phyloP scores from a whole-genome alignment of 2,888 invertebrate genomes.

The Aleiodes alternator region DNA sequence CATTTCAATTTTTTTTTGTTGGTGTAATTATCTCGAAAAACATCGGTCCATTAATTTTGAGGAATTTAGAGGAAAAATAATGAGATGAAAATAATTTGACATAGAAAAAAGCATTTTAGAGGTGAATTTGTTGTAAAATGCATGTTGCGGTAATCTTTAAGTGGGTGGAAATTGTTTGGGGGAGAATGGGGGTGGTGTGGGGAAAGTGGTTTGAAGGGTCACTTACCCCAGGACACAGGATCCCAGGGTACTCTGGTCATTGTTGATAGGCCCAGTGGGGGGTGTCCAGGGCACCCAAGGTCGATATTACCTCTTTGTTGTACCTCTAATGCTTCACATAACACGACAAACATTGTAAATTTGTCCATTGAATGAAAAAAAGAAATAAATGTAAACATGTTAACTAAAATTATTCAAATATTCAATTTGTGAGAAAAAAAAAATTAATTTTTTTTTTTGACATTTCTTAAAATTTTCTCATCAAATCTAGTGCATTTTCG shows the following conservation, averaged over 20 bases:
- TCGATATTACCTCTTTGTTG: slow-evolving; percentile 1
- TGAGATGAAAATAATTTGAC: too few species aligned
- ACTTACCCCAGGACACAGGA: slow-evolving; percentile 25
- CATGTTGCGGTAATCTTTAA: neutral
- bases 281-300: slow-evolving; percentile 1
- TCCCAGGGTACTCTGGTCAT: slow-evolving; percentile 26
- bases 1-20: too few species aligned
- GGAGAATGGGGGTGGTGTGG: neutral
- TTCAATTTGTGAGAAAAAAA: neutral
- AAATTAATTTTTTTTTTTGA: slow-evolving; percentile 25
- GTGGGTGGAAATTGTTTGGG: slow-evolving; percentile 8
- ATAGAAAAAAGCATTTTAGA: too few species aligned
- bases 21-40: too few species aligned
- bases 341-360: slow-evolving; percentile 26
- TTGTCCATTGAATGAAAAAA: slow-evolving; percentile 4
- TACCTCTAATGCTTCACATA: slow-evolving; percentile 24
- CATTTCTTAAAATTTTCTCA: slow-evolving; percentile 9
- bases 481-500: slow-evolving; percentile 42
- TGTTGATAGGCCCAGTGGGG: slow-evolving; percentile 19
- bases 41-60: too few species aligned
- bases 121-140: too few species aligned
- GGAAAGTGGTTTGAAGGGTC: slow-evolving; percentile 8
- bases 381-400: too few species aligned
- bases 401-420: slow-evolving; percentile 14
- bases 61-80: too few species aligned